These are phyloP conservation scores for Sclerodermus sp. DNA, from an alignment of 2,888 invertebrate species.

Conservation along the genomic window DNA sequence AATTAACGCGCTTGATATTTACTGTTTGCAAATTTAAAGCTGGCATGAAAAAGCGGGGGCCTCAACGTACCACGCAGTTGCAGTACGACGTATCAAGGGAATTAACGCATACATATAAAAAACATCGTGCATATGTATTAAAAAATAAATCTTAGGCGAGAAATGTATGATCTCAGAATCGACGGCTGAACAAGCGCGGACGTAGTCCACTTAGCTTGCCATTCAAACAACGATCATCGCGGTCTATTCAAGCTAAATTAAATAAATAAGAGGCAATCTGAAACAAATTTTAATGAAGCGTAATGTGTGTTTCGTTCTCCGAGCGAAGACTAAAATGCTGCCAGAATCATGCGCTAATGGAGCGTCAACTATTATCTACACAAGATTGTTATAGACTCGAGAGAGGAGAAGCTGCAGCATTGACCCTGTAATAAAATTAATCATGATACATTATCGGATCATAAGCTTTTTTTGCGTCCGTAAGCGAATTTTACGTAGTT, in stretches of 20 bases:
- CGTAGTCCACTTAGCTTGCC: not conserved
- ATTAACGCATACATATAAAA: no score
- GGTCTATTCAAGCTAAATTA: not conserved
- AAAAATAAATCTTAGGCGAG: slow-evolving; percentile 17
- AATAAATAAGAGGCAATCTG: not conserved
- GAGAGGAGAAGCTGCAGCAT: no score
- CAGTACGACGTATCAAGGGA: slow-evolving; percentile 10
- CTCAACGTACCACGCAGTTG: slow-evolving; percentile 9
- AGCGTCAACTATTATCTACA: no score
- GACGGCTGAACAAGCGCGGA: slow-evolving; percentile 11
- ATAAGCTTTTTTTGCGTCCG: no score
- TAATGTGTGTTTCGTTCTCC: no score
- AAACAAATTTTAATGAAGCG: not conserved
- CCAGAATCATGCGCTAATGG: no score
- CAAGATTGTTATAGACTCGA: no score
- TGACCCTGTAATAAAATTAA: no score
- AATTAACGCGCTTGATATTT: not conserved
- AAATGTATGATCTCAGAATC: slow-evolving; percentile 37
- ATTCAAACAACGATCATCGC: not conserved
- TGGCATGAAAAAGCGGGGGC: not conserved
- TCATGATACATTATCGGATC: no score
- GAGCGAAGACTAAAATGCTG: no score
- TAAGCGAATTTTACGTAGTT: no score
- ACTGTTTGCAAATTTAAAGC: not conserved
- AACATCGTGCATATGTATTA: slow-evolving; percentile 9